phyloP scores from a whole-genome alignment of 2,797 vertebrate genomes.

The Dendrocincla fuliginosa region DNA sequence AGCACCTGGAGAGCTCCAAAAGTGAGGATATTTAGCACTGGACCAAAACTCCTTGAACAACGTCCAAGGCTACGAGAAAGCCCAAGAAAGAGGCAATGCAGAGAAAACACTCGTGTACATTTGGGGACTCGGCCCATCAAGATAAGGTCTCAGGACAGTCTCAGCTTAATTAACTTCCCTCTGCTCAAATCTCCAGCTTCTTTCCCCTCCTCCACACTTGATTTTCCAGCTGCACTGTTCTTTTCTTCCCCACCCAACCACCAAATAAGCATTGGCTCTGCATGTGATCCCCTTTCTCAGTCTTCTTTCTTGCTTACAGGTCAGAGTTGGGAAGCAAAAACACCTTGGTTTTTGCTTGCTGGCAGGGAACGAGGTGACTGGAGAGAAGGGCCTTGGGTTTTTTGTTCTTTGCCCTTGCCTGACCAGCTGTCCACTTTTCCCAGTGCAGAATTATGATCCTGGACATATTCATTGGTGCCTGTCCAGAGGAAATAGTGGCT shows the following conservation, averaged over 20 bases:
- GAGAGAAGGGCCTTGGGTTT: neutral
- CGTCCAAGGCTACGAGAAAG: neutral
- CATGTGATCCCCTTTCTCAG: neutral
- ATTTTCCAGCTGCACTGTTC: slow-evolving; percentile 49
- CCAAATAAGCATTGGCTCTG: slow-evolving; percentile 18
- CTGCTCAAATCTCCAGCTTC: neutral
- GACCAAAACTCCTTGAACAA: neutral
- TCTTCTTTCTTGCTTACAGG: neutral
- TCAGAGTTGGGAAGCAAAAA: neutral
- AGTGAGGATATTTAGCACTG: neutral
- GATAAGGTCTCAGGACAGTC: slow-evolving; percentile 33
- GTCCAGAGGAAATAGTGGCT: neutral
- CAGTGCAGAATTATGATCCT: neutral
- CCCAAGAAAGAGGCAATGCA: neutral
- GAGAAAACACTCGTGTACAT: neutral
- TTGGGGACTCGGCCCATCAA: slow-evolving; percentile 25
- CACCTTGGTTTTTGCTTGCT: neutral
- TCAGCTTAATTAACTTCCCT: slow-evolving; percentile 21
- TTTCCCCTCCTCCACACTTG: slow-evolving; percentile 45
- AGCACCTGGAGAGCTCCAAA: slow-evolving; percentile 27
- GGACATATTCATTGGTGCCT: neutral
- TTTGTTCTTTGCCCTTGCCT: neutral
- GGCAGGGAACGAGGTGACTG: neutral
- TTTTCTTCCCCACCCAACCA: slow-evolving; percentile 49
- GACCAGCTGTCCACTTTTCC: neutral